Percentiles rank a stretch among this genome's conserved stretches.
These are phyloP conservation scores for Leuctra nigra DNA, from an alignment of 2,888 invertebrate genomes.

Conservation along the genomic window DNA sequence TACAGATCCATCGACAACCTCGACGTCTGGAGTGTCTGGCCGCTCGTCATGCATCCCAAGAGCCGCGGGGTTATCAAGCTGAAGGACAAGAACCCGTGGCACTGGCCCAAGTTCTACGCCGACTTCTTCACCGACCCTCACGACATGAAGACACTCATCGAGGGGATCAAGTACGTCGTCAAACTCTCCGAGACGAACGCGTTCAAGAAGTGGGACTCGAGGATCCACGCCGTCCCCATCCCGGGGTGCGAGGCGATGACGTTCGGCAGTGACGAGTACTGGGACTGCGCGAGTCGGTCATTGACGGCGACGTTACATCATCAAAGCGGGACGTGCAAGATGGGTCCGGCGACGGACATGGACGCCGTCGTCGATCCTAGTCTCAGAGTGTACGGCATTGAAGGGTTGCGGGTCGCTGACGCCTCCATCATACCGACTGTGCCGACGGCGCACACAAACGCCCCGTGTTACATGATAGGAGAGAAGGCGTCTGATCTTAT, in stretches of 20 bases:
- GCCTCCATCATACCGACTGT: neutral
- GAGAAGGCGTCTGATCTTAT: neutral
- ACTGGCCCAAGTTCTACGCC: slow-evolving; percentile 45
- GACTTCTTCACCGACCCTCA: slow-evolving; percentile 44
- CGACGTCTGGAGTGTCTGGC: slow-evolving; percentile 62
- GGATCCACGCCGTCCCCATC: slow-evolving; percentile 38
- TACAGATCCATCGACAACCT: slow-evolving; percentile 46
- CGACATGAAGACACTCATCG: slow-evolving; percentile 35
- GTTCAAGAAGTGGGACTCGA: slow-evolving; percentile 24
- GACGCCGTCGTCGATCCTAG: slow-evolving; percentile 75
- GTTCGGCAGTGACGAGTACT: slow-evolving; percentile 64
- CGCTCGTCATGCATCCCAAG: slow-evolving; percentile 59
- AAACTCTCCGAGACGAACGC: slow-evolving; percentile 29
- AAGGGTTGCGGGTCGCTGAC: slow-evolving; percentile 1
- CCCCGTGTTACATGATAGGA: neutral
- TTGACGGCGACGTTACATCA: slow-evolving; percentile 25
- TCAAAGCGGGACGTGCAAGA: slow-evolving; percentile 54
- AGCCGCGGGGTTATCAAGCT: slow-evolving; percentile 55
- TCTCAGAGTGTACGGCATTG: slow-evolving; percentile 13
- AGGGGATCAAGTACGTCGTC: slow-evolving; percentile 30
- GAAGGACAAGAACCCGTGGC: slow-evolving; percentile 42
- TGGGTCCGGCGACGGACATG: slow-evolving; percentile 82
- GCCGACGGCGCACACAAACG: neutral
- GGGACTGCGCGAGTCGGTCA: slow-evolving; percentile 51
- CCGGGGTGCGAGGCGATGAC: slow-evolving; percentile 57